Evolutionary conservation across 64 coral and sea anemone species (phyloP).

Genomic region (Hydrozoanthus tunicans): DNA sequence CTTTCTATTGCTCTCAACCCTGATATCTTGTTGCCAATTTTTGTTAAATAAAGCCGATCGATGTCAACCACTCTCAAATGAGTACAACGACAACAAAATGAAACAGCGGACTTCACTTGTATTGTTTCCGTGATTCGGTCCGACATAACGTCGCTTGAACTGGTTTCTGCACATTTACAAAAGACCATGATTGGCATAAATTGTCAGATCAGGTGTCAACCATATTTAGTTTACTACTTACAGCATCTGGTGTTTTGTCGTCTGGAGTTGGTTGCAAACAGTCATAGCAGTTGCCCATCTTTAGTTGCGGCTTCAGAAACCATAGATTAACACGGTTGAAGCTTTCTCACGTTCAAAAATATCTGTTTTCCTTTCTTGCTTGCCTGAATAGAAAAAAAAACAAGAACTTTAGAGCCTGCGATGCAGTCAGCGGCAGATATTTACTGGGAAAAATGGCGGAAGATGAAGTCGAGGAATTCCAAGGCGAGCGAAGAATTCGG

Average conservation of each 20-base stretch:
- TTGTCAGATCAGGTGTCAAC: background rate
- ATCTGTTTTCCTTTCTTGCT: no score
- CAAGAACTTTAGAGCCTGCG: background rate
- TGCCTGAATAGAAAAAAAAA: no score
- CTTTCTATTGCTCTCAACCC: no score
- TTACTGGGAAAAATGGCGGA: slow-evolving; percentile 54
- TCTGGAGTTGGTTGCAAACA: slow-evolving; percentile 20
- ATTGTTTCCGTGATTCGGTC: no score
- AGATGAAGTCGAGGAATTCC: background rate
- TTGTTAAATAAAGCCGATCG: no score
- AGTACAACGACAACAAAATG: no score
- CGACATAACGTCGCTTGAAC: no score
- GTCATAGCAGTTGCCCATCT: slow-evolving; percentile 49
- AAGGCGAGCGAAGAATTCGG: slow-evolving; percentile 14
- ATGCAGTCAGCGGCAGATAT: background rate
- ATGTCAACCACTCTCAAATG: no score
- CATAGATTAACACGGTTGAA: background rate
- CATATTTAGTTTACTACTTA: background rate
- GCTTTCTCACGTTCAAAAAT: no score
- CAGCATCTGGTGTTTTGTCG: slow-evolving; percentile 10
- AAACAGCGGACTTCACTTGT: no score
- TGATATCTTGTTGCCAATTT: no score
- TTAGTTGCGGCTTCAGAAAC: background rate
- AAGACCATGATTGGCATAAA: background rate
- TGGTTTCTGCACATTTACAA: no score